Evolutionary conservation across 1,140 invertebrate genomes (phyloP), one percentile per base, ranked within the genome.

Genomic region (Pseudomyrmex cubaensis): DNA sequence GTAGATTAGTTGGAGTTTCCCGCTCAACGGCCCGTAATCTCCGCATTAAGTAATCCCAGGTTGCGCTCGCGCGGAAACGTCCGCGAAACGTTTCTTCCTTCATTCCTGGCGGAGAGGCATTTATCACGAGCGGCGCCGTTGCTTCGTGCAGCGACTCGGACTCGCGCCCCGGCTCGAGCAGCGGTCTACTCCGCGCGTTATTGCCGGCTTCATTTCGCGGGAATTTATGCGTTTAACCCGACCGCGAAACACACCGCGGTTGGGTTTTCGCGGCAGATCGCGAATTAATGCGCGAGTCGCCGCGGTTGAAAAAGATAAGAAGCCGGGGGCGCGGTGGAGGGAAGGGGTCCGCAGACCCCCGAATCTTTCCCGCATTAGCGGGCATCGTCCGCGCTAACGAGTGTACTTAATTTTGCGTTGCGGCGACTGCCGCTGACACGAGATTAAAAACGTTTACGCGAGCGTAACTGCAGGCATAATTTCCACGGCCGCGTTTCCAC

Each of bases 351-450:
- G n/a, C 56, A 61, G 25, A n/a, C 61, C 2, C 46, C 17, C 44
- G 63, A 90, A 91, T 91, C 90, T 87, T 90, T 89, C 82, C 72
- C 72, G 73, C 90, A 87, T 91, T 91, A 91, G 85, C 85, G 67
- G 83, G 83, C 80, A 87, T 87, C 86, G 86, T 75, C 83, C 82
- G 12, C 69, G 82, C 90, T 91, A 91, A 89, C 87, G 88, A 90
- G 90, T 83, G 75, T 85, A 90, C 88, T 91, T 90, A 90, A 91
- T 90, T 89, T 86, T 86, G 61, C 84, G 84, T 72, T 76, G 82
- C 66, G 67, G 75, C 62, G 70, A 84, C 82, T 86, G 83, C 77
- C 59, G 59, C 87, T 90, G 84, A 88, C 87, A 73, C 84, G 82
- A 90, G 85, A 90, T 90, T 90, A 90, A 91, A 91, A 90, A 90